Percentiles rank a stretch among this genome's conserved stretches.
These are phyloP conservation scores for Sebastes glaucus DNA, from an alignment of 2,797 vertebrate species.

Conservation along the genomic window DNA sequence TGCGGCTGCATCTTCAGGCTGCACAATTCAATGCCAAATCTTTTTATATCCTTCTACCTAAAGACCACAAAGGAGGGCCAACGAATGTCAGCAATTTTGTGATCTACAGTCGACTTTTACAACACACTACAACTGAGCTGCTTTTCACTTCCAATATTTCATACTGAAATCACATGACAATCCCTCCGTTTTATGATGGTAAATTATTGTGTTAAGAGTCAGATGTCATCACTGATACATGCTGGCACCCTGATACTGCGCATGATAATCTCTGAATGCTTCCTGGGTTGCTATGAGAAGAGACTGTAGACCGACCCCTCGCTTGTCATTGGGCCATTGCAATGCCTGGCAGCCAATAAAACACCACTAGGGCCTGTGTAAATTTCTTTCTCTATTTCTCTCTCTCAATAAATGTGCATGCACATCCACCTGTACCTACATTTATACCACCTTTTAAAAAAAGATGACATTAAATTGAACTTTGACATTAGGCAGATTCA, in stretches of 20 bases:
- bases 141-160: conserved; percentile 7
- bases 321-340: conserved; percentile 58
- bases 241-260: conserved; percentile 7
- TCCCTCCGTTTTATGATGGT: conserved; percentile 1
- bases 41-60: conserved; percentile 5
- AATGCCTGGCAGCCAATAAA: conserved; percentile 68
- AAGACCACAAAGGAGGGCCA: background rate
- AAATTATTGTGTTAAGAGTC: conserved; percentile 3
- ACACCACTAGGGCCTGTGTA: conserved; percentile 25
- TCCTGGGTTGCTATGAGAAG: conserved; percentile 74
- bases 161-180: background rate
- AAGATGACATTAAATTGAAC: background rate
- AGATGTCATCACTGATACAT: conserved; percentile 22
- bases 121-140: background rate
- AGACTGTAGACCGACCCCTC: conserved; percentile 49
- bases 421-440: background rate
- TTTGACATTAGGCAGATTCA: background rate
- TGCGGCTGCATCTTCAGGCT: conserved; percentile 6
- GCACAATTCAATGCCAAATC: background rate
- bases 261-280: conserved; percentile 41
- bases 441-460: background rate
- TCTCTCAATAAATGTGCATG: background rate
- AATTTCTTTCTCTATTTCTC: conserved; percentile 6
- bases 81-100: background rate
- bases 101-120: too few relatives aligned